Base-by-base conservation (phyloP, 2,888 invertebrate genomes). In the Drosophila nigricruria region DNA sequence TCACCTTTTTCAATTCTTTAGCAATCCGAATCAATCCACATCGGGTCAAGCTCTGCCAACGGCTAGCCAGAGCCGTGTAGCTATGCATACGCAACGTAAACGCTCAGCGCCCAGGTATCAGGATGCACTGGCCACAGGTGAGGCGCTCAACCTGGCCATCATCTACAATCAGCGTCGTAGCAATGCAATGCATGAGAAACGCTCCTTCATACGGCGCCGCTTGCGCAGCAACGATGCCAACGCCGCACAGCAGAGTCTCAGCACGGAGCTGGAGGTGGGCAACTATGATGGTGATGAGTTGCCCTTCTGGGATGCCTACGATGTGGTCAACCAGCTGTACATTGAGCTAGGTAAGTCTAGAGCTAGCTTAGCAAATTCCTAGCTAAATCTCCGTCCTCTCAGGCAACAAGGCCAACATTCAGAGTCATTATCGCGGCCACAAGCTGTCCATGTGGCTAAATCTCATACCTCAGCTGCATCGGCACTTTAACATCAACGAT, bases 401-500 rank as follows among this genome's bases (percentile, higher is more conserved):
- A 96, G 96, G 96, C 90, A 94, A 93, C 85, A 95, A 95, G 90
- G 95, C 96, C 34, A 96, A 96, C 92, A 96, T 97, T 93, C 96
- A 96, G 79, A 97, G 97, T 90, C 98, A 98, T 93, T 98, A 98
- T 93, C 95, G 98, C 43, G 98, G 98, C 49, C 98, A 98, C 94
- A 97, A 98, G 93, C 96, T 98, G 95, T 97, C 98, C 40, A 94
- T 98, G 91, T 98, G 98, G 98, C 93, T 98, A 73, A 97, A 97
- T 81, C 94, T 98, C 58, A 96, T 98, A 91, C 98, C 98, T 59
- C 97, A 98, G 92, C 94, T 98, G 60, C 98, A 98, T 92, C 94
- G 96, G 68, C 97, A 97, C 14, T 97, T 97, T 23, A 95, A 95
- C 76, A 93, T 94, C 12, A 95, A 95, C 76, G 97, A 97, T 90